Evolutionary conservation across 2,113 vertebrate species (phyloP), one percentile per base, ranked within the genome.

Genomic region (Dicerorhinus sumatrensis): DNA sequence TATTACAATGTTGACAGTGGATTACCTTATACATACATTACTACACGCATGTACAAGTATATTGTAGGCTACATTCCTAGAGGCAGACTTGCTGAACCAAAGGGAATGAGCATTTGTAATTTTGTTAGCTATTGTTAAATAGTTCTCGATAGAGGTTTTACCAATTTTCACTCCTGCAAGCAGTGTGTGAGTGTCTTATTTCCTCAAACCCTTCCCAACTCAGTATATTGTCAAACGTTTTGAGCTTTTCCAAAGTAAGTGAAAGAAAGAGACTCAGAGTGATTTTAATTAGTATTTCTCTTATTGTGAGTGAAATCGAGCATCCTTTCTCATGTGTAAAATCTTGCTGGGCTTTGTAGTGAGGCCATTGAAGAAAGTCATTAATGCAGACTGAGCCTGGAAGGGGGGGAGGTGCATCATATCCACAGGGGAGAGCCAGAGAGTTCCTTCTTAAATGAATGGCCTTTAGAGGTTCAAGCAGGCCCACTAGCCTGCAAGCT

Each of bases 271-370:
- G 54, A 87, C 83, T 27, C 63, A 67, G 23, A 96, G 17, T 73
- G 83, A 51, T 92, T 96, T 91, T 85, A 80, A 85, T 89, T 89
- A 62, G 48, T 72, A n/a, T 86, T 85, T 79, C 67, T 77, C 27
- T 69, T 87, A 60, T 39, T 56, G 5, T 89, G 73, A 36, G n/a
- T 89, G 42, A 82, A 91, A 63, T 77, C 1, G 7, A 75, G 67
- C n/a, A 16, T 85, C 36, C 29, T 77, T 48, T 79, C 51, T 69
- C 16, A 1, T 48, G 10, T 31, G 18, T 54, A 18, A 60, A 48
- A 75, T 76, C 48, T 63, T 76, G 51, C 86, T 95, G 69, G 79
- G 58, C 77, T 89, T 89, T 83, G 42, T 93, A 51, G 10, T 79
- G 75, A 89, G 85, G 42, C 42, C 27, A 6, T 33, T 91, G 84